Evolutionary conservation across 2,888 invertebrate species (phyloP), one percentile per base, ranked within the genome.

Genomic region (Coremacera marginata): DNA sequence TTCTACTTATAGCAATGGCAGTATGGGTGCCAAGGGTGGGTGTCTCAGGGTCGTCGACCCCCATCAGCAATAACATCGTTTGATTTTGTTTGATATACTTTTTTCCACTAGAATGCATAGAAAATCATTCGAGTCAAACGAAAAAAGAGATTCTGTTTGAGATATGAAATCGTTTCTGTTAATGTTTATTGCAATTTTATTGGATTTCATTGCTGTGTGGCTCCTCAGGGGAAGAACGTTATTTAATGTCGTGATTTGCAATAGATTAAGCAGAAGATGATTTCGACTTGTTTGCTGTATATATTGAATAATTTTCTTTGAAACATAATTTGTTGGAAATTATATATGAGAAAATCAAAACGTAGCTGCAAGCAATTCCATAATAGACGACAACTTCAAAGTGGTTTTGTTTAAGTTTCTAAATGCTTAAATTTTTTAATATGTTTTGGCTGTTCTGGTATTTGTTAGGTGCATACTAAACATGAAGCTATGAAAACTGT

Each of bases 111-210:
- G 51, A 51, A 25, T 68, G 70, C 70, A 55, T 70, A 55, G 34
- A 70, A 70, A 49, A 68, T 49, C 49, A n/a, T 34, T 22, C 25
- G 19, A 65, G 49, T 25, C 51, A 49, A 68, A 67, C 67, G 67
- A 67, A 51, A 51, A 51, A 49, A 25, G 63, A n/a, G 31, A 16
- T 14, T 19, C 51, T 51, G 68, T 49, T 68, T 51, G 68, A 71
- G 60, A 71, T 60, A 71, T 37, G 34, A 57, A 55, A 73, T 65
- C 63, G 25, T 67, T 74, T 52, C 74, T 65, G 65, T 49, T 63
- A 74, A 67, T 74, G 67, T 55, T 65, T 55, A 55, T 74, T 67
- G 74, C 65, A 67, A 74, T 51, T 67, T 74, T 74, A 67, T 67
- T 74, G 34, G 55, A 74, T 67, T 55, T 67, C 44, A 16, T 37